Evolutionary conservation across 2,113 vertebrate species (phyloP).

Genomic region (Aegypius monachus): DNA sequence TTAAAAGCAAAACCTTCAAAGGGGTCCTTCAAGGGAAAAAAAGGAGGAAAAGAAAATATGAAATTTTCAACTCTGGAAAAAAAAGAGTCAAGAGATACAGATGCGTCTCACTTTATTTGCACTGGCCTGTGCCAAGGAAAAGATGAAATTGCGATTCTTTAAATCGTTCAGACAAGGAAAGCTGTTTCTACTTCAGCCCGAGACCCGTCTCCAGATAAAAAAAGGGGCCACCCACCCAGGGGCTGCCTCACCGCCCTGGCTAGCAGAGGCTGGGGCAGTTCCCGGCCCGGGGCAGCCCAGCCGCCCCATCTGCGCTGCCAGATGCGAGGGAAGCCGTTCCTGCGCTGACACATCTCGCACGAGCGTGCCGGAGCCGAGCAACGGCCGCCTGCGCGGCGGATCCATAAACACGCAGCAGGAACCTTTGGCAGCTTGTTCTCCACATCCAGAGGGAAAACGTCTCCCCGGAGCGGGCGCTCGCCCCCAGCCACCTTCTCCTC

Average conservation of each 20-base stretch:
- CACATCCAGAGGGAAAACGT: accelerated
- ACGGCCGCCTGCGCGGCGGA: accelerated
- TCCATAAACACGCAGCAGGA: not conserved
- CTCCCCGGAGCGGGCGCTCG: accelerated
- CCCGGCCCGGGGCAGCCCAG: not conserved
- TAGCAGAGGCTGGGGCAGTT: not conserved
- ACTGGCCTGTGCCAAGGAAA: not conserved
- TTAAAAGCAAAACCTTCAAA: not conserved
- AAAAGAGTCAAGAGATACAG: not conserved
- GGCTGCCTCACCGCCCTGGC: not conserved
- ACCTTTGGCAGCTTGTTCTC: not conserved
- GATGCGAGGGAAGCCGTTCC: not conserved
- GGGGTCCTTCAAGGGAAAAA: not conserved
- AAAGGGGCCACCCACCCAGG: not conserved
- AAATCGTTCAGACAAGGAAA: not conserved
- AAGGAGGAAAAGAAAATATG: not conserved
- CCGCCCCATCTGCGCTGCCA: accelerated
- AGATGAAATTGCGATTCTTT: not conserved
- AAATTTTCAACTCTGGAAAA: not conserved
- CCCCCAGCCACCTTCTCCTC: not conserved
- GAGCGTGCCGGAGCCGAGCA: accelerated
- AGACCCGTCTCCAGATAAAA: not conserved
- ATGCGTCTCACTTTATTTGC: not conserved
- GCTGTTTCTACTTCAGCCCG: not conserved
- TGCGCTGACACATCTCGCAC: accelerated